phyloP scores from a whole-genome alignment of 2,888 invertebrate genomes.

The Limnephilus lunatus region DNA sequence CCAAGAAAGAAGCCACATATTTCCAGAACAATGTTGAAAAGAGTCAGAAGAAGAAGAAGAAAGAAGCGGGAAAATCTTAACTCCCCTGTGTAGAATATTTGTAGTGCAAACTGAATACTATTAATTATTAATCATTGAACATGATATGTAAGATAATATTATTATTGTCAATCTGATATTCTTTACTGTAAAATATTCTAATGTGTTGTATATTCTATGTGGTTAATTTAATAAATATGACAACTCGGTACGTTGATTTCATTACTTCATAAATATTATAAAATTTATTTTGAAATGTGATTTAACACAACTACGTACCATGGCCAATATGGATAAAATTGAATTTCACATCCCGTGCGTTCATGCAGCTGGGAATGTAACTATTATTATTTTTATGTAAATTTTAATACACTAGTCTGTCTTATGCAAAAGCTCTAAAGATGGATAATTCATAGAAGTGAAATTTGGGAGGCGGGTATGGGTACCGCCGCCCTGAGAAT shows the following conservation, averaged over 20 bases:
- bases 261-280: not conserved
- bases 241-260: not conserved
- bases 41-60: conserved; percentile 82
- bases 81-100: conserved; percentile 66
- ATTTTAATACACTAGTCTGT: no score
- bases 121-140: not conserved
- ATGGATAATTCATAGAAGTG: no score
- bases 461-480: no score
- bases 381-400: no score
- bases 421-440: no score
- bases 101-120: conserved; percentile 12
- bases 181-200: conserved; percentile 22
- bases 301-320: no score
- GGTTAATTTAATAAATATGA: conserved; percentile 35
- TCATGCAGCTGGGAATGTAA: no score
- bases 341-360: no score
- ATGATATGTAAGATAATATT: conserved; percentile 20
- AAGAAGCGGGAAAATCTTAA: conserved; percentile 45
- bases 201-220: not conserved
- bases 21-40: conserved; percentile 90
- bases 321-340: no score
- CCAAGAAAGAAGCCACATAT: conserved; percentile 92
- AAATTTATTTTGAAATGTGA: no score
- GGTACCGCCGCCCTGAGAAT: no score
- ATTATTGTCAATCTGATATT: conserved; percentile 30